Conservation (phyloP, 2,888 invertebrate genomes). For the Cynaeus angustus region DNA sequence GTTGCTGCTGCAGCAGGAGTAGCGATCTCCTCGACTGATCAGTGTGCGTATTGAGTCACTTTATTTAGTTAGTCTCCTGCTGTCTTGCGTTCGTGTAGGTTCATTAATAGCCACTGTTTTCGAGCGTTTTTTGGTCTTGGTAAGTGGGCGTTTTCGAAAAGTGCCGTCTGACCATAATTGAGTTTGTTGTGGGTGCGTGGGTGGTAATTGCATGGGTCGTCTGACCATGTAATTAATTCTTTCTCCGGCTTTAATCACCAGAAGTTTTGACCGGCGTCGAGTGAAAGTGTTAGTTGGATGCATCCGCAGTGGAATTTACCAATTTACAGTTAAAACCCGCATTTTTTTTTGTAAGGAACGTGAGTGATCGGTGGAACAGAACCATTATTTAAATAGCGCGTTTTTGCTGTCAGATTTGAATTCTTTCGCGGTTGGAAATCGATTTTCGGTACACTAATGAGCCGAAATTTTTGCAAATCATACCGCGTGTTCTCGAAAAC, state of each 20-base stretch:
- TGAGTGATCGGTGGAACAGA: not conserved
- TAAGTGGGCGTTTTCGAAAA: conserved; percentile 7
- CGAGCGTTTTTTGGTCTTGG: conserved; percentile 1
- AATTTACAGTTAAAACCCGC: no score
- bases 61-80: conserved; percentile 47
- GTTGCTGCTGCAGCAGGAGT: conserved; percentile 32
- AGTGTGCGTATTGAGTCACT: conserved; percentile 44
- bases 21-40: conserved; percentile 32
- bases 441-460: conserved; percentile 15
- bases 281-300: conserved; percentile 3
- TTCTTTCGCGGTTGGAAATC: not conserved
- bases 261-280: not conserved
- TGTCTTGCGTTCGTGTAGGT: conserved; percentile 43
- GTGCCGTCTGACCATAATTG: conserved; percentile 12
- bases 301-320: not conserved
- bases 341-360: not conserved
- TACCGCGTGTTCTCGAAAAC: conserved; percentile 19
- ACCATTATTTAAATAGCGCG: no score
- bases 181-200: conserved; percentile 26
- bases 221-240: conserved; percentile 18
- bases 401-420: no score
- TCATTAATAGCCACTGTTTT: conserved; percentile 23
- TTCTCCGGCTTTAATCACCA: conserved; percentile 6
- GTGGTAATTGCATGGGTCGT: conserved; percentile 22
- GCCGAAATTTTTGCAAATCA: conserved; percentile 32